Base-by-base conservation (phyloP, 2,888 invertebrate genomes). In the Rhorus exstirpatorius region DNA sequence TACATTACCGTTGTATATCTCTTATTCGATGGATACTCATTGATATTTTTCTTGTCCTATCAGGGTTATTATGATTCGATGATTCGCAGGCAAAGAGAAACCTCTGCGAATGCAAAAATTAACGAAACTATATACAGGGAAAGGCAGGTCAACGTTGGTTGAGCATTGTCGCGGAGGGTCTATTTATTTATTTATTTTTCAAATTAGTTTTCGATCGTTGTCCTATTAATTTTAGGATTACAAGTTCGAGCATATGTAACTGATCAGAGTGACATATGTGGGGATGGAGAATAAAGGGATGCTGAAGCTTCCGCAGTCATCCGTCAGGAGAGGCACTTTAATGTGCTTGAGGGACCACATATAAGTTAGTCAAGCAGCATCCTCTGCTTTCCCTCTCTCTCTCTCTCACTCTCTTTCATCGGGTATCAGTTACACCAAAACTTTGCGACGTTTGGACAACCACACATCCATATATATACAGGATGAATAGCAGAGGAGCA, bases 301-400 rank as follows among this genome's bases (percentile, higher is more conserved):
- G 14, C 10, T 51, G 12, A 61, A n/a, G 61, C 31, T 53, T 38
- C 24, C n/a, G n/a, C 6, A 24, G 31, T 31, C n/a, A 41, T 10
- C 10, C 21, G 53, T 14, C 26, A 44, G 72, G 21, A 31, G 14
- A 35, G 21, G 44, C n/a, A 8, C 51, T 53, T 51, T 41, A 41
- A 41, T 53, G 51, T 21, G 63, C 41, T 53, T 38, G 51, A 35
- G 63, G 26, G 63, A 41, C 61, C 51, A 53, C 68, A 51, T 35
- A 49, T n/a, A 6, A 74, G 71, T 63, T 74, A 74, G 74, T 51
- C 14, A 53, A 10, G 26, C n/a, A 26, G 24, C 35, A 38, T 10
- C 51, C 61, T n/a, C n/a, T n/a, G n/a, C n/a, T n/a, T n/a, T n/a
- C n/a, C n/a, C n/a, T n/a, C n/a, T n/a, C n/a, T n/a, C n/a, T n/a